Evolutionary conservation across 2,113 vertebrate species (phyloP).

Genomic region (Leptocoma aspasia): DNA sequence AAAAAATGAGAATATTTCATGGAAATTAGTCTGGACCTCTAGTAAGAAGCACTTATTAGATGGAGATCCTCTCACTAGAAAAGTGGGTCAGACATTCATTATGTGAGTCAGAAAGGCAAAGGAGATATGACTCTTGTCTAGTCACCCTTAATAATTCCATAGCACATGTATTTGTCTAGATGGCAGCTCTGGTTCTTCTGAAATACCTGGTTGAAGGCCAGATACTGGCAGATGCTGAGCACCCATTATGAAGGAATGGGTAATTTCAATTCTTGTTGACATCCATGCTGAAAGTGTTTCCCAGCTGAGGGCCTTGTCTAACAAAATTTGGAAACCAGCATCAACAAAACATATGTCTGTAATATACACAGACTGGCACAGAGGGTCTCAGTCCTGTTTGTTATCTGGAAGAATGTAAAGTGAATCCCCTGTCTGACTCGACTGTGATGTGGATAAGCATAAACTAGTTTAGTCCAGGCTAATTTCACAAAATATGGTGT

Average conservation of each 20-base stretch:
- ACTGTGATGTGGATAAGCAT: not conserved
- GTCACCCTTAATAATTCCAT: not conserved
- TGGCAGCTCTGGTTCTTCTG: not conserved
- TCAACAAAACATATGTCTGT: not conserved
- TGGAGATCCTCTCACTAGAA: not conserved
- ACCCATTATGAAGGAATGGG: not conserved
- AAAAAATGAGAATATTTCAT: not conserved
- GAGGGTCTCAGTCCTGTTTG: not conserved
- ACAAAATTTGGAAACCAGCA: not conserved
- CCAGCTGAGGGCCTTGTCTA: not conserved
- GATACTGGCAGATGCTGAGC: not conserved
- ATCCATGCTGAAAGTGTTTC: not conserved
- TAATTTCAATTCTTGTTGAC: not conserved
- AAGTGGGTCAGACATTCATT: constrained; percentile 5
- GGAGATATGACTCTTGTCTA: not conserved
- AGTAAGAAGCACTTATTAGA: not conserved
- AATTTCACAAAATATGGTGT: not conserved
- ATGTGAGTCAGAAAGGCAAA: constrained; percentile 11
- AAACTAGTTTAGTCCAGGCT: not conserved
- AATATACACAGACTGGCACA: not conserved
- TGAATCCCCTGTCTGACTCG: not conserved
- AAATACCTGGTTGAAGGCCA: not conserved
- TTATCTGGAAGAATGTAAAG: not conserved
- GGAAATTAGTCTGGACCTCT: not conserved
- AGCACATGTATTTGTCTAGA: not conserved